These are phyloP conservation scores for Dendropsophus ebraccatus DNA, from an alignment of 2,113 vertebrate species.

Conservation along the genomic window DNA sequence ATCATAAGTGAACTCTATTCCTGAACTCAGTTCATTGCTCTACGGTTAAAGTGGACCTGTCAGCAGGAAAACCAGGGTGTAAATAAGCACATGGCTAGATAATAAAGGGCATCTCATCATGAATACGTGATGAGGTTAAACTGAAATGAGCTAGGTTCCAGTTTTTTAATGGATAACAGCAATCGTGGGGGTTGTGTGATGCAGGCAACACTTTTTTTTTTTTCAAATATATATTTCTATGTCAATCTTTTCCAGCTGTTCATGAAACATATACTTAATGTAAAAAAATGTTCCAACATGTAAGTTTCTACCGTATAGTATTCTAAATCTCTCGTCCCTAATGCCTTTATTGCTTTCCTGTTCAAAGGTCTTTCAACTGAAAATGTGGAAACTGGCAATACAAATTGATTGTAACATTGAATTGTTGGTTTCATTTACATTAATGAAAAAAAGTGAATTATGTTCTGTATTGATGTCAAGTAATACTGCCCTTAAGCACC, in stretches of 20 bases:
- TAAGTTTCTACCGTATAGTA: not conserved
- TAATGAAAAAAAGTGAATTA: not conserved
- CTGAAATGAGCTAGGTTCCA: no score
- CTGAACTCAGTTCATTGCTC: no score
- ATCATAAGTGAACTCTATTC: no score
- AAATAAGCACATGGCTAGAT: no score
- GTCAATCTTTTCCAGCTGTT: not conserved
- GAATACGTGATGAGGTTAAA: no score
- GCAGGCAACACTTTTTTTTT: no score
- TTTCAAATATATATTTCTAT: not conserved
- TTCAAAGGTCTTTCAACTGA: not conserved
- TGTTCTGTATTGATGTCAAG: not conserved
- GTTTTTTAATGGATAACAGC: no score
- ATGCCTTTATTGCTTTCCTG: not conserved
- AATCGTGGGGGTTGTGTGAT: no score
- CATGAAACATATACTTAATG: not conserved
- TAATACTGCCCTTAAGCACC: not conserved
- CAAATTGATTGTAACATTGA: not conserved
- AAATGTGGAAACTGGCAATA: not conserved
- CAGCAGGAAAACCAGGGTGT: no score
- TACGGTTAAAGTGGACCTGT: no score
- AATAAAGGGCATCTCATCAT: no score
- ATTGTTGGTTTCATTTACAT: slow-evolving; percentile 5
- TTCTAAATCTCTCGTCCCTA: not conserved
- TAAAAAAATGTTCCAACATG: not conserved